Conservation (phyloP, 2,113 vertebrate species). For the Pseudopipra pipra region DNA sequence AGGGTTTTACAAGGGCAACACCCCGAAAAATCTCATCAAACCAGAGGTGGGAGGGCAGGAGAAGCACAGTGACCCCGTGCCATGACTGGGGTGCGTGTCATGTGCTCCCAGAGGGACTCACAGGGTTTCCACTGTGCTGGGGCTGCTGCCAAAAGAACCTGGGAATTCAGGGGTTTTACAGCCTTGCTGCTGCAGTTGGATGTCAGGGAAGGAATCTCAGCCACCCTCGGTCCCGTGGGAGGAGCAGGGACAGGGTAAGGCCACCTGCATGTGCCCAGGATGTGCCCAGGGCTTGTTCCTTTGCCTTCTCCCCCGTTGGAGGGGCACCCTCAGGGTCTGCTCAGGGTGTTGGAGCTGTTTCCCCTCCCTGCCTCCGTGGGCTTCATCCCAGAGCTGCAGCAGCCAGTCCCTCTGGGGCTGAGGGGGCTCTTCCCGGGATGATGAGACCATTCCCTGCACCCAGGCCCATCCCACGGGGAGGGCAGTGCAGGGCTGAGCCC, state of each 20-base stretch:
- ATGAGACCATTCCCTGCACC: background rate
- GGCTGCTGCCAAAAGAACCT: background rate
- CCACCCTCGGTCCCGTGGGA: background rate
- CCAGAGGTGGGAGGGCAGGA: background rate
- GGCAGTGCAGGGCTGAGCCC: background rate
- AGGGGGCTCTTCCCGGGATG: rapidly evolving
- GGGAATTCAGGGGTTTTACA: rapidly evolving
- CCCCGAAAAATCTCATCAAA: background rate
- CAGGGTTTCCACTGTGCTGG: rapidly evolving
- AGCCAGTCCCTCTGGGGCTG: rapidly evolving
- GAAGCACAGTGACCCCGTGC: rapidly evolving
- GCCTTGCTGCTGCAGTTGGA: rapidly evolving
- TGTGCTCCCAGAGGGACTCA: rapidly evolving
- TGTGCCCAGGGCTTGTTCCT: rapidly evolving
- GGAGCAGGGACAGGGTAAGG: background rate
- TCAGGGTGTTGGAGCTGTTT: rapidly evolving
- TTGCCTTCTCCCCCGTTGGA: rapidly evolving
- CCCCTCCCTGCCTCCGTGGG: rapidly evolving
- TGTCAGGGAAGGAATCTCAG: rapidly evolving
- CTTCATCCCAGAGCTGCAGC: background rate
- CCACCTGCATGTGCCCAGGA: rapidly evolving
- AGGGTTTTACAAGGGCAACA: background rate
- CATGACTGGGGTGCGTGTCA: rapidly evolving
- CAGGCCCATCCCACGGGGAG: rapidly evolving
- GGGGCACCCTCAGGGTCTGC: background rate